Conservation (phyloP, 2,888 invertebrate genomes). For the Chrysolina oricalcia region DNA sequence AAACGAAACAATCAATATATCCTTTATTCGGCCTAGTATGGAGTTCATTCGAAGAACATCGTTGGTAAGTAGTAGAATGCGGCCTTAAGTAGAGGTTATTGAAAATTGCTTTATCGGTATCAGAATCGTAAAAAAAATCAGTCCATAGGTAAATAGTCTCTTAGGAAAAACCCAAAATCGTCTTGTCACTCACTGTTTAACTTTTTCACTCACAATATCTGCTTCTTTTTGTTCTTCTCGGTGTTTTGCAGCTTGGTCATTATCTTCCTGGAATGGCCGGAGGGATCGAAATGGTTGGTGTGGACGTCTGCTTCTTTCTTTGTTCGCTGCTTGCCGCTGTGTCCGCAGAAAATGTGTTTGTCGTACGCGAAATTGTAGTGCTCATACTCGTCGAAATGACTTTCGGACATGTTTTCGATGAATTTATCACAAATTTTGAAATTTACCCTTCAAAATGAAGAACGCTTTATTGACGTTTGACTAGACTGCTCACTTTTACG, state of each 20-base stretch:
- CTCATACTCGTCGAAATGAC: conserved; percentile 92
- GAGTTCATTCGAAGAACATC: background rate
- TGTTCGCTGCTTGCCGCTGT: conserved; percentile 92
- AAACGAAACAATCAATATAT: conserved; percentile 8
- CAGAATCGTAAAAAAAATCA: conserved; percentile 40
- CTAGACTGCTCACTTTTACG: background rate
- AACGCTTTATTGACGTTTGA: conserved; percentile 3
- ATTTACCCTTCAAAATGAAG: conserved; percentile 18
- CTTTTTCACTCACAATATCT: conserved; percentile 19
- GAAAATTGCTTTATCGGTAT: conserved; percentile 15
- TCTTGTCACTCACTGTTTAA: conserved; percentile 24
- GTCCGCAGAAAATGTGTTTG: conserved; percentile 89
- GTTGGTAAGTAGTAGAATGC: conserved; percentile 18
- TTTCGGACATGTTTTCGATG: conserved; percentile 80
- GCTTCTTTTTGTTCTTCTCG: conserved; percentile 83
- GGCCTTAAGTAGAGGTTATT: conserved; percentile 40
- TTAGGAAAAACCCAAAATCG: conserved; percentile 26
- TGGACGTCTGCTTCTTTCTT: conserved; percentile 92
- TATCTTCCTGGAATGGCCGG: conserved; percentile 94
- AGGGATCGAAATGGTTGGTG: conserved; percentile 93
- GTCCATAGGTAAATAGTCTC: conserved; percentile 42
- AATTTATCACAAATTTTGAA: conserved; percentile 23
- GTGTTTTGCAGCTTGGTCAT: conserved; percentile 89
- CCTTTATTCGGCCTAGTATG: conserved; percentile 16
- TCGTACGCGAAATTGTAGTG: conserved; percentile 96